Evolutionary conservation across 2,888 invertebrate genomes (phyloP).

Genomic region (Ophion ellenae): DNA sequence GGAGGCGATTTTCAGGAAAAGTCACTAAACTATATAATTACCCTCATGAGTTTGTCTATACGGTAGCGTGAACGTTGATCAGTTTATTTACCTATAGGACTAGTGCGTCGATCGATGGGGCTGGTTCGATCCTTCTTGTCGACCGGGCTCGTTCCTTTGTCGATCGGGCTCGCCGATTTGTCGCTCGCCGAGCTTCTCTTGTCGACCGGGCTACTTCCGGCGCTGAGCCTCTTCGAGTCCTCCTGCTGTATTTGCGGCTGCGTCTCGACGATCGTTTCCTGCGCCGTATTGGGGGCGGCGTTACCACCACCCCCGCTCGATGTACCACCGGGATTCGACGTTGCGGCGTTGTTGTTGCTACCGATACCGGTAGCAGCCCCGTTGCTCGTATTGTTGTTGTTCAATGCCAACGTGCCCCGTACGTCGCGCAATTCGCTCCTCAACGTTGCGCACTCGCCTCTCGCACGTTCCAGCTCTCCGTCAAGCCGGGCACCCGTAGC

Average conservation of each 20-base stretch:
- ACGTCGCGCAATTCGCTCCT: slow-evolving; percentile 86
- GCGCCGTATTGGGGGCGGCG: slow-evolving; percentile 75
- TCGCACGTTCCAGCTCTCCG: slow-evolving; percentile 87
- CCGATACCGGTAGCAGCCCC: slow-evolving; percentile 79
- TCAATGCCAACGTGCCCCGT: slow-evolving; percentile 81
- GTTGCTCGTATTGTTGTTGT: slow-evolving; percentile 76
- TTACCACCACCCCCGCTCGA: slow-evolving; percentile 68
- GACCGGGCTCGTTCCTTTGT: slow-evolving; percentile 81
- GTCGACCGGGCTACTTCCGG: slow-evolving; percentile 81
- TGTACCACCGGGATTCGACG: slow-evolving; percentile 73
- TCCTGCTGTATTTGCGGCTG: slow-evolving; percentile 73
- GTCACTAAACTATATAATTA: too few relatives aligned
- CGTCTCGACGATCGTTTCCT: slow-evolving; percentile 69
- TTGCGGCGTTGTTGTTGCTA: slow-evolving; percentile 76
- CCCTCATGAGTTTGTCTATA: too few relatives aligned
- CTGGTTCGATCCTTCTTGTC: slow-evolving; percentile 78
- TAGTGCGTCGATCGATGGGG: slow-evolving; percentile 75
- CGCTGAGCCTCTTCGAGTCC: slow-evolving; percentile 78
- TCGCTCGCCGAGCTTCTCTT: slow-evolving; percentile 81
- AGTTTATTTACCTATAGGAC: slow-evolving; percentile 73
- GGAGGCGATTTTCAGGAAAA: too few relatives aligned
- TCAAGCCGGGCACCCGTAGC: slow-evolving; percentile 85
- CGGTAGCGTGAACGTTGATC: background rate
- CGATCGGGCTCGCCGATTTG: slow-evolving; percentile 84
- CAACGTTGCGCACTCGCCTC: slow-evolving; percentile 86